Conservation (phyloP, 2,113 vertebrate genomes). For the Tupaia tana region DNA sequence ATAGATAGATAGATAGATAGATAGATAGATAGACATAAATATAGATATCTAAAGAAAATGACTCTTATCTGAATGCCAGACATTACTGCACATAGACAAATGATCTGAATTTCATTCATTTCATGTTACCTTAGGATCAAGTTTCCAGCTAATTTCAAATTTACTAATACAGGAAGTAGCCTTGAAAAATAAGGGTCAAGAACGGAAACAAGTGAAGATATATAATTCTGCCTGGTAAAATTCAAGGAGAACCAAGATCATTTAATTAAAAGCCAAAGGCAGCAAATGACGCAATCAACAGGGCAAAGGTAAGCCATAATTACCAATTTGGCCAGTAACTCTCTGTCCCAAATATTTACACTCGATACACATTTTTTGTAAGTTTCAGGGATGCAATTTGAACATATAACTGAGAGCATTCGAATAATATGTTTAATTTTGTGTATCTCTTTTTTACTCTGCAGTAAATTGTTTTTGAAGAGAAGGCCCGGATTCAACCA, state of each 20-base stretch:
- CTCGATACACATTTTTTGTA: not conserved
- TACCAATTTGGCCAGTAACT: not conserved
- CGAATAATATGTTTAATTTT: not conserved
- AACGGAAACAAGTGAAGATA: not conserved
- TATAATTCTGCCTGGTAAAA: not conserved
- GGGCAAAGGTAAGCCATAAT: rapidly evolving
- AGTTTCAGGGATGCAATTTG: not conserved
- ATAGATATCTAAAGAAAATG: not conserved
- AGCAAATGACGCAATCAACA: not conserved
- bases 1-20: not conserved
- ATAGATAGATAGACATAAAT: too few species aligned
- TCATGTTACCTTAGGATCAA: not conserved
- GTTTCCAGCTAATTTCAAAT: not conserved
- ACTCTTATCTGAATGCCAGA: not conserved
- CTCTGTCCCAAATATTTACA: not conserved
- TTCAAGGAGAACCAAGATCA: not conserved
- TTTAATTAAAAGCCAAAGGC: not conserved
- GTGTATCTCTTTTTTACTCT: not conserved
- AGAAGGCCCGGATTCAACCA: not conserved
- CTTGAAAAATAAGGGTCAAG: not conserved
- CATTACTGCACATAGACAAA: not conserved
- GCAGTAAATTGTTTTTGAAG: not conserved
- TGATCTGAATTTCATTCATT: not conserved
- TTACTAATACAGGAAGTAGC: not conserved
- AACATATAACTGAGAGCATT: not conserved